These are phyloP conservation scores for Istiophorus platypterus DNA, from an alignment of 2,113 vertebrate genomes.

Conservation along the genomic window DNA sequence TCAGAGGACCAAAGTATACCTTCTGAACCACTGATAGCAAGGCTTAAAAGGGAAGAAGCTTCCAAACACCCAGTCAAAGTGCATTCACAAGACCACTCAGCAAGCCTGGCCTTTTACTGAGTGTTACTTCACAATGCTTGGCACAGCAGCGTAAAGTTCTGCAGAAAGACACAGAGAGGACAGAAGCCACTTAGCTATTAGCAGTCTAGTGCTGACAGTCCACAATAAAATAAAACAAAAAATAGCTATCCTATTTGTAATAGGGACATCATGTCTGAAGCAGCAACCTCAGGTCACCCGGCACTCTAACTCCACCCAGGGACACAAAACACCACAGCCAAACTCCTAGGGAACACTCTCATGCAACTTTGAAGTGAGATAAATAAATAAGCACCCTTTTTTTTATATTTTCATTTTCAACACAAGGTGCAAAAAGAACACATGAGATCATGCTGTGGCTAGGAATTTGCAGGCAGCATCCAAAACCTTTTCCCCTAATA, in stretches of 20 bases:
- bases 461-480: conserved; percentile 40
- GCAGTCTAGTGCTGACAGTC: conserved; percentile 49
- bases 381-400: conserved; percentile 73
- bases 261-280: conserved; percentile 37
- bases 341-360: conserved; percentile 44
- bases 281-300: conserved; percentile 26
- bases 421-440: conserved; percentile 60
- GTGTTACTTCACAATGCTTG: conserved; percentile 45
- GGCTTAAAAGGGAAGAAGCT: conserved; percentile 59
- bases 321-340: conserved; percentile 40
- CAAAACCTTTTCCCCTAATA: conserved; percentile 61
- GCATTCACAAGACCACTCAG: conserved; percentile 65
- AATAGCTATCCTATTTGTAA: conserved; percentile 64
- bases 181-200: conserved; percentile 71
- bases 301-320: conserved; percentile 58
- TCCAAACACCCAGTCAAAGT: conserved; percentile 66
- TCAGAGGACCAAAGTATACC: conserved; percentile 23
- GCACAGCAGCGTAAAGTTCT: conserved; percentile 19
- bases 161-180: conserved; percentile 53
- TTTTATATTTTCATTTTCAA: conserved; percentile 55
- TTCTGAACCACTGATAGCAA: conserved; percentile 70
- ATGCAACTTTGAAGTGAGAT: conserved; percentile 74
- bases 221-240: conserved; percentile 50
- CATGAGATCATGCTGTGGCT: conserved; percentile 8
- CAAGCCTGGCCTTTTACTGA: conserved; percentile 51